Conservation (phyloP, 2,113 vertebrate genomes). For the Oryzias woworae region DNA sequence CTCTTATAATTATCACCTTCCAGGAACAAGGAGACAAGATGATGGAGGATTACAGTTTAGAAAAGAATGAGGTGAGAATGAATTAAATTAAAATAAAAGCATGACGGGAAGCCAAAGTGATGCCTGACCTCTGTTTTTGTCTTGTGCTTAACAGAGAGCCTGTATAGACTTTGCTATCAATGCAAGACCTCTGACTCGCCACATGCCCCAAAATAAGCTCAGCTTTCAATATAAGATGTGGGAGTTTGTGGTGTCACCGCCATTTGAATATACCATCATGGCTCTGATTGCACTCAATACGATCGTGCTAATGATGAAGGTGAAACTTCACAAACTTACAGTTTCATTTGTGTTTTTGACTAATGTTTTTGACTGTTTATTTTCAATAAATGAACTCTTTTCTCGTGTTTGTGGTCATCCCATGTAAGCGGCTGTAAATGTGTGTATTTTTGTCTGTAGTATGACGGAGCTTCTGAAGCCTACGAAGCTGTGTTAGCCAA, state of each 20-base stretch:
- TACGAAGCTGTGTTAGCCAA: conserved; percentile 88
- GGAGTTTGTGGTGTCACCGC: conserved; percentile 97
- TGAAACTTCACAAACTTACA: conserved; percentile 44
- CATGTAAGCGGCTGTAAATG: neutral
- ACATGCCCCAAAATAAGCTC: conserved; percentile 96
- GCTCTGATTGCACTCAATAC: conserved; percentile 99
- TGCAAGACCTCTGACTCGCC: conserved; percentile 90
- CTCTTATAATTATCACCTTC: conserved; percentile 98
- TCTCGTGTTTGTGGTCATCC: conserved; percentile 16
- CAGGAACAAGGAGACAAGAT: conserved; percentile 98
- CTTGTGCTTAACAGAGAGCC: conserved; percentile 81
- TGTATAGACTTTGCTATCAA: conserved; percentile 98
- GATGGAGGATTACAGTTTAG: conserved; percentile 98
- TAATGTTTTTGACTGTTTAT: neutral
- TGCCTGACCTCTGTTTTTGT: conserved; percentile 1
- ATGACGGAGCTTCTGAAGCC: conserved; percentile 78
- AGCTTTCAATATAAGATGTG: conserved; percentile 97
- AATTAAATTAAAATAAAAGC: neutral
- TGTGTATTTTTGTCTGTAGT: conserved; percentile 64
- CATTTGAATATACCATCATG: conserved; percentile 98
- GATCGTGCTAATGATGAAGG: conserved; percentile 98
- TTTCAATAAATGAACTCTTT: conserved; percentile 6
- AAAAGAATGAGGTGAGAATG: conserved; percentile 91
- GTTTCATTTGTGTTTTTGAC: neutral
- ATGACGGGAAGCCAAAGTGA: neutral